Evolutionary conservation across 2,113 vertebrate species (phyloP).

Genomic region (Herpetotheres cachinnans): DNA sequence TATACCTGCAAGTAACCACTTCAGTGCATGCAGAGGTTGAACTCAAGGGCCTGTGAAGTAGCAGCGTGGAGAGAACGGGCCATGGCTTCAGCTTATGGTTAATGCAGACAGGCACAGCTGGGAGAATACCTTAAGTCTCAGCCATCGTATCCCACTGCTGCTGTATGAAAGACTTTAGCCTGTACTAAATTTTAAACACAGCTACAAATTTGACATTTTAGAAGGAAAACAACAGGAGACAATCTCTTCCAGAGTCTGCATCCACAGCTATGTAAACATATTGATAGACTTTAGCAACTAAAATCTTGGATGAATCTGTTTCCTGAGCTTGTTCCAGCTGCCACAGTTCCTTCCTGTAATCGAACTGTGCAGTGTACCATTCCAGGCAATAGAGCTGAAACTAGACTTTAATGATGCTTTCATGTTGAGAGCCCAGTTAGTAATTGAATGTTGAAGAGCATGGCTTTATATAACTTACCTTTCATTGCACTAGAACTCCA

Average conservation of each 20-base stretch:
- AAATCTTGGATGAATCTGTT: not conserved
- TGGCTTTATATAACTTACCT: not conserved
- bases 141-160: not conserved
- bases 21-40: not conserved
- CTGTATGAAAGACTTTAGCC: not conserved
- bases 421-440: not conserved
- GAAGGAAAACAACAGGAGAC: not conserved
- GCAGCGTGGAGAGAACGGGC: not conserved
- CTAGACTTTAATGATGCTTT: not conserved
- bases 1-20: not conserved
- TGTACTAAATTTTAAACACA: not conserved
- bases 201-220: not conserved
- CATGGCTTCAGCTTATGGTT: not conserved
- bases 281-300: not conserved
- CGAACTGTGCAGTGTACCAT: not conserved
- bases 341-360: not conserved
- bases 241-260: not conserved
- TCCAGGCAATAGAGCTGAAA: not conserved
- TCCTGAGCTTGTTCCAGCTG: not conserved
- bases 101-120: not conserved
- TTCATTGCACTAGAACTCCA: not conserved
- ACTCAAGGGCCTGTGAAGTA: not conserved
- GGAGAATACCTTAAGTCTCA: not conserved
- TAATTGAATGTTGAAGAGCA: not conserved
- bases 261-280: not conserved